Percentiles rank a stretch among this genome's conserved stretches.
phyloP scores from a whole-genome alignment of 1,140 invertebrate species.

The Dendrolimus kikuchii region DNA sequence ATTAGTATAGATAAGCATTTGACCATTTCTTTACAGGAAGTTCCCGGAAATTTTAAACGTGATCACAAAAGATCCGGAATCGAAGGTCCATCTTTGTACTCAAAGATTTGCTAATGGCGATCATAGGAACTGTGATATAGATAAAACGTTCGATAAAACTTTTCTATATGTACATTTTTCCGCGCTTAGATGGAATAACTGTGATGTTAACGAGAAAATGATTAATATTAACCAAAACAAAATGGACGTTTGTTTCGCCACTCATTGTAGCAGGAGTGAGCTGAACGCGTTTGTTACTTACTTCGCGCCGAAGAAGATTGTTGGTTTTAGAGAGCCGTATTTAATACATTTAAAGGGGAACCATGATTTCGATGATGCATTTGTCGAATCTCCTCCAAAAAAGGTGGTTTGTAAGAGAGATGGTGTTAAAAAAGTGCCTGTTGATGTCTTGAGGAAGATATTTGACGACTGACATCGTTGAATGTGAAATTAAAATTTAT shows the following conservation, averaged over 20 bases:
- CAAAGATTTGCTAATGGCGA: conserved; percentile 8
- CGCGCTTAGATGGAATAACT: conserved; percentile 68
- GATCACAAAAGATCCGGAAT: neutral
- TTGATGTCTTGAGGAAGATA: too few species aligned
- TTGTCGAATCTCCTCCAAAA: too few species aligned
- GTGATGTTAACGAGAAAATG: conserved; percentile 21
- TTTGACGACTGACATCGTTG: too few species aligned
- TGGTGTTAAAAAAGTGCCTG: too few species aligned
- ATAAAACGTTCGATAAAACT: conserved; percentile 3
- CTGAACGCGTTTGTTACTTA: conserved; percentile 37
- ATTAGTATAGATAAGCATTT: neutral
- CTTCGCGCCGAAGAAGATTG: conserved; percentile 26
- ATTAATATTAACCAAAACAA: conserved; percentile 5
- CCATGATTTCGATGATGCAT: too few species aligned
- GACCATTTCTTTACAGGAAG: conserved; percentile 4
- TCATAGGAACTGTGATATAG: conserved; percentile 11
- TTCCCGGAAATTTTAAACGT: conserved; percentile 4
- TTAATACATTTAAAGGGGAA: too few species aligned
- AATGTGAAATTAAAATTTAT: too few species aligned
- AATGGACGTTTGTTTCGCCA: conserved; percentile 76
- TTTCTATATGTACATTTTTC: conserved; percentile 64
- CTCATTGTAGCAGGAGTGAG: conserved; percentile 74
- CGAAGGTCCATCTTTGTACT: conserved; percentile 27
- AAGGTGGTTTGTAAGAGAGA: too few species aligned
- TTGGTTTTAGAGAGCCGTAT: conserved; percentile 29